phyloP scores from a whole-genome alignment of 2,797 vertebrate species.

The Sebastes kiyomatsui region DNA sequence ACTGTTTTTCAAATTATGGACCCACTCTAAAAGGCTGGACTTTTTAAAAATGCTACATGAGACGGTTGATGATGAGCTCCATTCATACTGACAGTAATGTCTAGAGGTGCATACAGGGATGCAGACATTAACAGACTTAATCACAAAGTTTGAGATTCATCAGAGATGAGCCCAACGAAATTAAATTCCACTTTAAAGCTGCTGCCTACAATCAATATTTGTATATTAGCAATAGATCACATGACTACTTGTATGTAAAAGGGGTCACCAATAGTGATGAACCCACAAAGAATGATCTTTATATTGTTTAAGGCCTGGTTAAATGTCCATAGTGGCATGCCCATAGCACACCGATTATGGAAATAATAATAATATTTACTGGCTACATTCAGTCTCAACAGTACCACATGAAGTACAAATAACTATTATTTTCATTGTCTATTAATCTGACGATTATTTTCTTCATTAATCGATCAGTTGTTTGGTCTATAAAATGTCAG shows the following conservation, averaged over 20 bases:
- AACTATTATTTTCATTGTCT: too few species aligned
- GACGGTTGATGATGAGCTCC: background rate
- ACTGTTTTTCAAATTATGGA: background rate
- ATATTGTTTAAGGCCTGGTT: background rate
- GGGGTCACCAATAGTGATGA: background rate
- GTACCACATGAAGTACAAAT: background rate
- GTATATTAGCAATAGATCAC: background rate
- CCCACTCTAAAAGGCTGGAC: background rate
- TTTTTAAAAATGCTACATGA: background rate
- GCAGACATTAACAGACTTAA: background rate
- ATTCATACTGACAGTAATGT: background rate
- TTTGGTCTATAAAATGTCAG: too few species aligned
- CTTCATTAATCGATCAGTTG: too few species aligned
- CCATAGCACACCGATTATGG: background rate
- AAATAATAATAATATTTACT: background rate
- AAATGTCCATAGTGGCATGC: background rate
- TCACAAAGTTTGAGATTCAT: background rate
- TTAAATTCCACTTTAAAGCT: background rate
- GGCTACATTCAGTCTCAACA: background rate
- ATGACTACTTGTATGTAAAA: background rate
- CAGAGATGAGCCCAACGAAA: background rate
- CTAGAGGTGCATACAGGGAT: background rate
- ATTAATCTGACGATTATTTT: too few species aligned
- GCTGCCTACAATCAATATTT: background rate
- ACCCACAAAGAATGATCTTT: background rate